Evolutionary conservation across 2,888 invertebrate species (phyloP).

Genomic region (Chymomyza amoena): DNA sequence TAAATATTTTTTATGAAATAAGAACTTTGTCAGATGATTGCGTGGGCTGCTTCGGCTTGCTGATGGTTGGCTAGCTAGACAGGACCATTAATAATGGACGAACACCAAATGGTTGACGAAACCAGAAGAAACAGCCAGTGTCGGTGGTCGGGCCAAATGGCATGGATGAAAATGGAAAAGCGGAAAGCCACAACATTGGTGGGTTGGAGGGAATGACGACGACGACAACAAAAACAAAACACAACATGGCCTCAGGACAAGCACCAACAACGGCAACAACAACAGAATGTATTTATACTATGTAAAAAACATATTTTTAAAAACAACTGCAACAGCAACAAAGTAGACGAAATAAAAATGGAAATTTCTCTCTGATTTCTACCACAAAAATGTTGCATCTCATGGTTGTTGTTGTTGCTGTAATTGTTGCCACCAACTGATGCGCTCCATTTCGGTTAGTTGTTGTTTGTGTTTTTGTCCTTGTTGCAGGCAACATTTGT

Average conservation of each 20-base stretch:
- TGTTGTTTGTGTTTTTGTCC: slow-evolving; percentile 32
- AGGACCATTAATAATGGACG: slow-evolving; percentile 62
- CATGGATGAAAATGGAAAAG: slow-evolving; percentile 43
- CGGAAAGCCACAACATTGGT: slow-evolving; percentile 43
- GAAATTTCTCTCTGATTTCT: slow-evolving; percentile 67
- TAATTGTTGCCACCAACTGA: slow-evolving; percentile 6
- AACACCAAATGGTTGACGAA: slow-evolving; percentile 29
- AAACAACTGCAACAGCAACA: slow-evolving; percentile 33
- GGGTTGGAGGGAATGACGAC: neutral
- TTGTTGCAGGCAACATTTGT: slow-evolving; percentile 64
- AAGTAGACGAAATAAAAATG: slow-evolving; percentile 58
- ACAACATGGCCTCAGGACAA: slow-evolving; percentile 29
- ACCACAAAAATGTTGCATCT: slow-evolving; percentile 58
- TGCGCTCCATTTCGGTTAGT: neutral
- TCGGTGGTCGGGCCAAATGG: slow-evolving; percentile 14
- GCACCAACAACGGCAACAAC: slow-evolving; percentile 42
- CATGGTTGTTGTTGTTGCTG: slow-evolving; percentile 19
- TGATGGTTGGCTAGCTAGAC: slow-evolving; percentile 50
- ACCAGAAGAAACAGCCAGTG: slow-evolving; percentile 1
- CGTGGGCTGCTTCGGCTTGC: neutral
- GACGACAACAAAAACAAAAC: neutral
- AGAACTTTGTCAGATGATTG: neutral
- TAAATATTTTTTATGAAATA: neutral
- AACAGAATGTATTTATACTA: slow-evolving; percentile 16
- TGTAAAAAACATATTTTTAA: slow-evolving; percentile 8